These are phyloP conservation scores for Catharus ustulatus DNA, from an alignment of 2,797 vertebrate species.

Conservation along the genomic window DNA sequence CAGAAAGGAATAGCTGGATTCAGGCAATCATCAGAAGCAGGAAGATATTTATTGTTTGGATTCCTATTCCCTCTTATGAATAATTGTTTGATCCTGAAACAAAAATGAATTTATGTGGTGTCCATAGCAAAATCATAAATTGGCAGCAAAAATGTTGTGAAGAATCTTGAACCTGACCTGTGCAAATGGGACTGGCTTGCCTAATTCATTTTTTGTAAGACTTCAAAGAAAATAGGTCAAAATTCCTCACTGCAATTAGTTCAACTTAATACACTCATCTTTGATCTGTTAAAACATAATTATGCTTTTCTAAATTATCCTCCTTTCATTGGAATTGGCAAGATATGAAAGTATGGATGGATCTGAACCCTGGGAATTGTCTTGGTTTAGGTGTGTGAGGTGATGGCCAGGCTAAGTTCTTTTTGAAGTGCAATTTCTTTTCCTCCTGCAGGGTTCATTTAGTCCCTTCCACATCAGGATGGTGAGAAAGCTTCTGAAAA, in stretches of 20 bases:
- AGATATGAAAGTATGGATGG: constrained; percentile 21
- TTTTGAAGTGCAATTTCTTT: background rate
- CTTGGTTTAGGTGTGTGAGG: background rate
- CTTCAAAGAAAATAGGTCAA: constrained; percentile 48
- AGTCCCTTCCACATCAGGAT: background rate
- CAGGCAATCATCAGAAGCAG: background rate
- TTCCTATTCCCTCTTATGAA: background rate
- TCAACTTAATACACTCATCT: background rate
- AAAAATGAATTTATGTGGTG: background rate
- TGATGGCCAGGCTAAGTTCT: background rate
- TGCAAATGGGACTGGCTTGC: background rate
- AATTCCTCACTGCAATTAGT: constrained; percentile 50
- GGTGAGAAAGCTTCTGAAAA: background rate
- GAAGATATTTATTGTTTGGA: background rate
- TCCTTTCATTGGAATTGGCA: constrained; percentile 6
- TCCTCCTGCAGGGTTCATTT: background rate
- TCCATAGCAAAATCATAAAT: background rate
- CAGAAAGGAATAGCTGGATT: background rate
- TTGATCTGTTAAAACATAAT: constrained; percentile 38
- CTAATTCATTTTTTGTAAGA: background rate
- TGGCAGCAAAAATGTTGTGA: background rate
- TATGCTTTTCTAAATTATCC: constrained; percentile 12
- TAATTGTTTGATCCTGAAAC: background rate
- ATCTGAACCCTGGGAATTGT: background rate
- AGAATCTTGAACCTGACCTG: background rate